Evolutionary conservation across 2,113 vertebrate genomes (phyloP).

Genomic region (Rhadina sibilatrix): DNA sequence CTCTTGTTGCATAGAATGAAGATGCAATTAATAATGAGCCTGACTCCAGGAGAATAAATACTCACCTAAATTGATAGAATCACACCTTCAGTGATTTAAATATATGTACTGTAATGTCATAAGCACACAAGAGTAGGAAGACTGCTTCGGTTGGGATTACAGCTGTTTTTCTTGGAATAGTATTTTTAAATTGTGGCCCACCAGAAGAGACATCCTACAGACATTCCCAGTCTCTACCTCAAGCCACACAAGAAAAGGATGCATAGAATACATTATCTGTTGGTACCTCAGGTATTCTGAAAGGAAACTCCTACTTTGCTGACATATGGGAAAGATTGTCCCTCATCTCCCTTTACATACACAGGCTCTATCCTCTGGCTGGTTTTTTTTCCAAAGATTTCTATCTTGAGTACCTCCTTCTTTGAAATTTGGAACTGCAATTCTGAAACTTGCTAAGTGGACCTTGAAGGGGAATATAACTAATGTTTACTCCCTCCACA

Average conservation of each 20-base stretch:
- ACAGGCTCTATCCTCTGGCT: not conserved
- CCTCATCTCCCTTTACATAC: not conserved
- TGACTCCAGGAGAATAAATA: not conserved
- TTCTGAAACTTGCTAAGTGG: not conserved
- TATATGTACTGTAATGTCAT: constrained; percentile 12
- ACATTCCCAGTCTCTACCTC: not conserved
- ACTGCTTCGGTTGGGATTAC: not conserved
- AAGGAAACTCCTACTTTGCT: not conserved
- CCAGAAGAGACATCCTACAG: not conserved
- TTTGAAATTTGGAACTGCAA: not conserved
- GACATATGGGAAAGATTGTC: not conserved
- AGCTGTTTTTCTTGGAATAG: not conserved
- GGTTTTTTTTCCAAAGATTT: not conserved
- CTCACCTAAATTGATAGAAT: not conserved
- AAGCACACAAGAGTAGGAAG: not conserved
- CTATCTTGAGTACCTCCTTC: not conserved
- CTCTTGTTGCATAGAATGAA: constrained; percentile 34
- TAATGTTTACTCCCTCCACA: not conserved
- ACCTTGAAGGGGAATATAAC: not conserved
- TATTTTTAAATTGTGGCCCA: not conserved
- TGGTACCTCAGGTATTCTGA: not conserved
- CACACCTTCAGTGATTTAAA: constrained; percentile 25
- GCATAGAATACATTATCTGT: fast-evolving
- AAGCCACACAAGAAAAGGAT: not conserved
- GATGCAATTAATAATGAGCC: constrained; percentile 45